Evolutionary conservation across 2,888 invertebrate genomes (phyloP), one percentile per base, ranked within the genome.

Genomic region (Netelia fuscicornis): DNA sequence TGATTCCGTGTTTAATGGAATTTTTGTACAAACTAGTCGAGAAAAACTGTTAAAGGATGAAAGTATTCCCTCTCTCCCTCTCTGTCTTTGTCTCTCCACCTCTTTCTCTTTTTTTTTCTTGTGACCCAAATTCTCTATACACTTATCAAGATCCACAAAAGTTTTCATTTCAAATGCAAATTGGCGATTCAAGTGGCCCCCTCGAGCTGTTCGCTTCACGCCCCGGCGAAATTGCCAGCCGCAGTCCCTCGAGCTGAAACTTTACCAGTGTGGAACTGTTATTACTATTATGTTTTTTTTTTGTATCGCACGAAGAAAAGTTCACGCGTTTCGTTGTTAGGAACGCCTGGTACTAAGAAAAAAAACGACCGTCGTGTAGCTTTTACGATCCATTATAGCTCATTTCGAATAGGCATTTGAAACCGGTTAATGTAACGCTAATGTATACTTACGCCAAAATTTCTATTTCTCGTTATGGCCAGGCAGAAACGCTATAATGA

Each of bases 91-190:
- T 30, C 30, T 30, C 30, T 30, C 30, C 54, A n/a, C 54, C 17
- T 10, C 54, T 54, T 11, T 54, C 54, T 54, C 54, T 54, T 17
- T 30, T 77, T 30, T 56, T 37, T 25, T 72, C 13, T 23, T 17
- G 20, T 62, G 60, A 72, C 62, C 71, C 52, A 60, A 60, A 67
- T 84, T 68, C 44, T 23, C 62, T 64, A 25, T 58, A 76, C 62
- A 65, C 72, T 72, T 71, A 81, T 81, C 78, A 78, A 81, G 78
- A 77, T 65, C 67, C 62, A 58, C 54, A 54, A 77, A 70, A 78
- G 68, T 84, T 76, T 81, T 84, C 74, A 81, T 84, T 84, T 77
- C 82, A 74, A 82, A 84, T 84, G 81, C 77, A 82, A 84, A 84
- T 84, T 78, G 74, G 56, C 37, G 71, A 67, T 82, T 82, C 68